Percentiles rank a stretch among this genome's conserved stretches.
Conservation (phyloP, 2,113 vertebrate genomes). For the Brachyistius frenatus region DNA sequence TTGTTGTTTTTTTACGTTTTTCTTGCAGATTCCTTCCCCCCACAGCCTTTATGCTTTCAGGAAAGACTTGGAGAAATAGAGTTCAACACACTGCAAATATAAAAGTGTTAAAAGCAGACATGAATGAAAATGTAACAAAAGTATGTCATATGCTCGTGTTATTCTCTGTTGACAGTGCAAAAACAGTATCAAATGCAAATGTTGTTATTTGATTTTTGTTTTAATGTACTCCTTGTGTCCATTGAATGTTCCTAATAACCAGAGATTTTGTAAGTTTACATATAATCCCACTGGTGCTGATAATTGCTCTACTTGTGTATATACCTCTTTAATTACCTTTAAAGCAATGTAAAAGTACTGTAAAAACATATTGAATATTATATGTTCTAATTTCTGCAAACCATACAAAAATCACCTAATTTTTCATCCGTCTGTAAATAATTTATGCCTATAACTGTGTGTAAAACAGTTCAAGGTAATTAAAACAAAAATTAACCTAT, state of each 20-base stretch:
- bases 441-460: not conserved
- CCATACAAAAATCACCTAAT: not conserved
- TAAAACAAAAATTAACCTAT: slow-evolving; percentile 33
- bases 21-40: slow-evolving; percentile 14
- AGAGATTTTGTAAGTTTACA: too few species aligned
- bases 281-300: not conserved
- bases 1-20: slow-evolving; percentile 43
- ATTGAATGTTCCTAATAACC: too few species aligned
- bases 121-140: not conserved
- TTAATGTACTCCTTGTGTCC: not conserved
- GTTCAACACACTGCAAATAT: not conserved
- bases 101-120: not conserved
- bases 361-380: not conserved
- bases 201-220: not conserved
- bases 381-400: not conserved
- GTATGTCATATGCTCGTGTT: too few species aligned
- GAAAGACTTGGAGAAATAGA: not conserved
- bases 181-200: too few species aligned
- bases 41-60: not conserved
- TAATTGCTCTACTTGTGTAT: not conserved
- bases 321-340: not conserved
- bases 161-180: too few species aligned
- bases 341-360: not conserved
- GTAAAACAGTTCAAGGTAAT: slow-evolving; percentile 26
- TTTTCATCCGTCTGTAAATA: not conserved